A percentile compares a stretch with the other conserved stretches of the same genome.
Conservation (phyloP, 2,113 vertebrate genomes). For the Cebus imitator region DNA sequence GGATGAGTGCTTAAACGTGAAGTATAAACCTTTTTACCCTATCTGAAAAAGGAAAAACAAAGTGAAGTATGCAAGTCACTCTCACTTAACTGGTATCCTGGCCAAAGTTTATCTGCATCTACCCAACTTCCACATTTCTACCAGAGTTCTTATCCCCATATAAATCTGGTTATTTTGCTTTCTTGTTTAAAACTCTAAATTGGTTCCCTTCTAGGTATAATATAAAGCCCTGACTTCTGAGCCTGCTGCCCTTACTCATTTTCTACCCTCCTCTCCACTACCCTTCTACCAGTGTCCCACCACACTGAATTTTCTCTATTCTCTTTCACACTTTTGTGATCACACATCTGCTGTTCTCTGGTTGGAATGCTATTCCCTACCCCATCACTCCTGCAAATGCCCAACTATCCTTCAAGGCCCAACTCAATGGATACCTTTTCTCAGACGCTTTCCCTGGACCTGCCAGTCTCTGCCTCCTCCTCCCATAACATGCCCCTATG, state of each 20-base stretch:
- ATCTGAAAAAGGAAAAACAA: not conserved
- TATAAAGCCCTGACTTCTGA: not conserved
- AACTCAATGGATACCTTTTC: not conserved
- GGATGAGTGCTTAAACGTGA: not conserved
- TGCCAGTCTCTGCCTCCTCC: not conserved
- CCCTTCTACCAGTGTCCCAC: not conserved
- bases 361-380: not conserved
- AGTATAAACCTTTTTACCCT: not conserved
- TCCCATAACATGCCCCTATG: not conserved
- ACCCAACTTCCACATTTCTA: not conserved
- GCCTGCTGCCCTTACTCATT: not conserved
- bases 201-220: not conserved
- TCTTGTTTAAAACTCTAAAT: constrained; percentile 4
- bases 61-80: not conserved
- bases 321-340: not conserved
- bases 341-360: not conserved
- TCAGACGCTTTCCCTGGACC: constrained; percentile 22
- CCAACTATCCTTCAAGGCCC: not conserved
- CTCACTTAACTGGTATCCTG: not conserved
- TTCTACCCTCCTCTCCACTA: not conserved
- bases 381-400: not conserved
- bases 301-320: not conserved
- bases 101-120: not conserved
- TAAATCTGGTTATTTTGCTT: constrained; percentile 21
- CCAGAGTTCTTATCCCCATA: not conserved